Percentiles rank a stretch among this genome's conserved stretches.
phyloP scores from a whole-genome alignment of 1,140 invertebrate genomes.

The Hyles euphorbiae region DNA sequence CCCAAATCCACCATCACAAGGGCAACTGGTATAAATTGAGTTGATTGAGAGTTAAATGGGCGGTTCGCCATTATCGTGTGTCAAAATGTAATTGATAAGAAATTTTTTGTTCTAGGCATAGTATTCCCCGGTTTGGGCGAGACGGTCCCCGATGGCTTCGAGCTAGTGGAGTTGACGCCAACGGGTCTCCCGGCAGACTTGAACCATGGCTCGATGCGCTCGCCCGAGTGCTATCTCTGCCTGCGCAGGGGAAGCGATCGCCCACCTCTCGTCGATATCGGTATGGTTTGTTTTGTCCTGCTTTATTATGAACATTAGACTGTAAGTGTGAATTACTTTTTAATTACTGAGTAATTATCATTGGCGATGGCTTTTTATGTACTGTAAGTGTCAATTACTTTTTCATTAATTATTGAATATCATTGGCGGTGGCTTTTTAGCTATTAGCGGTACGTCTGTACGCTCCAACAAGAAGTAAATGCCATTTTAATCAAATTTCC shows the following conservation, averaged over 20 bases:
- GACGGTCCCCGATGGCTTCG: constrained; percentile 86
- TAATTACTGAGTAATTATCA: no score
- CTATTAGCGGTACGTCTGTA: no score
- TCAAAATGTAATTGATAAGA: not conserved
- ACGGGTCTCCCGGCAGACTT: constrained; percentile 92
- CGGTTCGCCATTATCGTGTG: not conserved
- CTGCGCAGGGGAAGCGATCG: constrained; percentile 94
- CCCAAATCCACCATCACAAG: no score
- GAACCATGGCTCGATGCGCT: constrained; percentile 96
- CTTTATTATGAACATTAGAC: not conserved
- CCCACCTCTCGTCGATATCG: constrained; percentile 98
- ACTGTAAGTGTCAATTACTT: no score
- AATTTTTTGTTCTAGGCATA: constrained; percentile 79
- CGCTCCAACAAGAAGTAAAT: no score
- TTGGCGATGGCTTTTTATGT: no score
- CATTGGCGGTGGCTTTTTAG: no score
- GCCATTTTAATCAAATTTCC: no score
- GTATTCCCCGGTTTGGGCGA: constrained; percentile 94
- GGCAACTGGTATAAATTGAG: no score
- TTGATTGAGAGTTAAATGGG: no score
- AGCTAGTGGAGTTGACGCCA: constrained; percentile 90
- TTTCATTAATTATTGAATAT: no score
- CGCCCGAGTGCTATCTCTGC: constrained; percentile 95
- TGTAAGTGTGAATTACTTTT: not conserved
- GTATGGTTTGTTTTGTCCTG: constrained; percentile 74